Evolutionary conservation across 2,888 invertebrate genomes (phyloP), one percentile per base, ranked within the genome.

Genomic region (Melanostoma mellinum): DNA sequence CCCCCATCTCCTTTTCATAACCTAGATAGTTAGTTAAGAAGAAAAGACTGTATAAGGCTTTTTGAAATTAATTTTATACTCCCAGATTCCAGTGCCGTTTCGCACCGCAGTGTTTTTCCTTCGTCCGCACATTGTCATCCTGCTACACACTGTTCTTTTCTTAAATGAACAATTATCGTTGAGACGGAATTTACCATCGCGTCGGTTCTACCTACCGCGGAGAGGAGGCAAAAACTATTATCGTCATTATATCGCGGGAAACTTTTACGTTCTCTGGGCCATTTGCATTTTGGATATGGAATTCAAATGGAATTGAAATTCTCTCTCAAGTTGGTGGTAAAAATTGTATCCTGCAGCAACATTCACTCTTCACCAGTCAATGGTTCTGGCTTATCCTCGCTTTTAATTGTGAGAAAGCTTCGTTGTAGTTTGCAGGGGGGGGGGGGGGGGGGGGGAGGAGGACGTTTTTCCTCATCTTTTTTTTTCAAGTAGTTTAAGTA

Each of bases 151-250:
- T 5, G 42, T 60, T 50, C 30, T 60, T 71, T 55, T 72, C 77
- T 73, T 77, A 82, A 82, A 82, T 78, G 81, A 82, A 82, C 81
- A 82, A 82, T 82, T 73, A 82, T 77, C 72, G 68, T 77, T 68
- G 73, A 77, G 68, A 68, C 72, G 78, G 81, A 50, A 46, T 46
- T n/a, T 20, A 30, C 44, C 36, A 20, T 48, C 6, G 61, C 36
- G 36, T 48, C 6, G 61, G 61, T 4, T 0, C 9, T 4, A 33
- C 9, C 6, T 71, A 60, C 71, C 76, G 58, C 58, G 38, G 10
- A 65, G 58, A 42, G 52, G 46, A 10, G 50, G 52, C 9, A 58
- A 36, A 46, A 81, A 72, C 77, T 77, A 81, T 72, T 77, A 81
- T 81, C 72, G 44, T 77, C 77, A 68, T 81, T 63, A 78, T 78